Conservation (phyloP, 2,888 invertebrate species). For the Coenonympha glycerion region DNA sequence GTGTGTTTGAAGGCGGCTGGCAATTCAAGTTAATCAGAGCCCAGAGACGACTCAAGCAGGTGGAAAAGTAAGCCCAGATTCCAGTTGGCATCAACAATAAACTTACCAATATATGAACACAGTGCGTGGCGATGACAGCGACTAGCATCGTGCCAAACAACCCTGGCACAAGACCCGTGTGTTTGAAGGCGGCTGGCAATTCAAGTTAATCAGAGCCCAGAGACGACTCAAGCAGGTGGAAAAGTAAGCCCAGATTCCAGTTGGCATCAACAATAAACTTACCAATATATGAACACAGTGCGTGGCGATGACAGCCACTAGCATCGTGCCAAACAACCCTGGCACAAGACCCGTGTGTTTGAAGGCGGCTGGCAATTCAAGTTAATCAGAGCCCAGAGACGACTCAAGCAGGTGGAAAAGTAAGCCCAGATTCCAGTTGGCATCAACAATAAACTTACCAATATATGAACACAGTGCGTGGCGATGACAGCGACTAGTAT, state of each 20-base stretch:
- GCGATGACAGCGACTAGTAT: conserved; percentile 89
- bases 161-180: conserved; percentile 90
- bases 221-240: too few species aligned
- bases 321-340: conserved; percentile 83
- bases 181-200: conserved; percentile 90
- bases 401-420: conserved; percentile 95
- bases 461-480: conserved; percentile 93
- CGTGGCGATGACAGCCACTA: conserved; percentile 90
- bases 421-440: too few species aligned
- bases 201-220: too few species aligned
- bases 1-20: conserved; percentile 90
- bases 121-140: conserved; percentile 92
- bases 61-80: too few species aligned
- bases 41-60: too few species aligned
- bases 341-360: conserved; percentile 89
- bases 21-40: too few species aligned
- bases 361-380: conserved; percentile 88
- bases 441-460: conserved; percentile 81
- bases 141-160: conserved; percentile 85
- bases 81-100: too few species aligned
- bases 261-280: conserved; percentile 58
- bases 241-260: too few species aligned
- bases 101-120: conserved; percentile 92
- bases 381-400: conserved; percentile 93
- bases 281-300: conserved; percentile 96